Evolutionary conservation across 2,797 vertebrate species (phyloP).

Genomic region (Apodemus agrarius): DNA sequence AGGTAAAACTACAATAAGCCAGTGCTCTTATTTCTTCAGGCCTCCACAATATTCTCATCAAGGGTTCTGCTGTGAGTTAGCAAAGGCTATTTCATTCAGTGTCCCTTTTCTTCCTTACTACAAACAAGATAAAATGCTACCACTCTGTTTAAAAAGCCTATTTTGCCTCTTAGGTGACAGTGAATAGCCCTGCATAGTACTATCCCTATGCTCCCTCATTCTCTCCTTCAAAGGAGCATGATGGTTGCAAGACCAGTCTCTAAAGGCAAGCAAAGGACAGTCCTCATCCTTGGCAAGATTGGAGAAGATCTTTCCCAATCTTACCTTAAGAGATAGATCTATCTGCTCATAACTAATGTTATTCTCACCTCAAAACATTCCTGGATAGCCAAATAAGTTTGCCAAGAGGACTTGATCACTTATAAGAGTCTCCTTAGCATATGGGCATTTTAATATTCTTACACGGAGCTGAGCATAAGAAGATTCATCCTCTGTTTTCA

Average conservation of each 20-base stretch:
- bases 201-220: conserved; percentile 4
- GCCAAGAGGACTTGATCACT: neutral
- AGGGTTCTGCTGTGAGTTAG: conserved; percentile 31
- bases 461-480: neutral
- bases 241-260: conserved; percentile 41
- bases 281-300: neutral
- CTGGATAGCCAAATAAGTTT: neutral
- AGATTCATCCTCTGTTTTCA: neutral
- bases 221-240: conserved; percentile 19
- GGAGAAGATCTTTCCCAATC: conserved; percentile 12
- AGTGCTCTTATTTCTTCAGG: neutral
- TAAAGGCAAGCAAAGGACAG: conserved; percentile 5
- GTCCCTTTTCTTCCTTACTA: conserved; percentile 17
- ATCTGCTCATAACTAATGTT: neutral
- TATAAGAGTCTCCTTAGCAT: neutral
- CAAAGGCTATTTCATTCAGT: neutral
- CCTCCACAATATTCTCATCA: conserved; percentile 20
- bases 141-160: neutral
- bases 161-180: neutral
- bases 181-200: neutral
- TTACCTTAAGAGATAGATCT: neutral
- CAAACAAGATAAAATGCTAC: conserved; percentile 7
- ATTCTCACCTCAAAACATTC: conserved; percentile 24
- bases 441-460: conserved; percentile 26
- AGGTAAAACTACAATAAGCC: conserved; percentile 2